Evolutionary conservation across 2,797 vertebrate genomes (phyloP), one percentile per base, ranked within the genome.

Genomic region (Pyrocephalus nanus): DNA sequence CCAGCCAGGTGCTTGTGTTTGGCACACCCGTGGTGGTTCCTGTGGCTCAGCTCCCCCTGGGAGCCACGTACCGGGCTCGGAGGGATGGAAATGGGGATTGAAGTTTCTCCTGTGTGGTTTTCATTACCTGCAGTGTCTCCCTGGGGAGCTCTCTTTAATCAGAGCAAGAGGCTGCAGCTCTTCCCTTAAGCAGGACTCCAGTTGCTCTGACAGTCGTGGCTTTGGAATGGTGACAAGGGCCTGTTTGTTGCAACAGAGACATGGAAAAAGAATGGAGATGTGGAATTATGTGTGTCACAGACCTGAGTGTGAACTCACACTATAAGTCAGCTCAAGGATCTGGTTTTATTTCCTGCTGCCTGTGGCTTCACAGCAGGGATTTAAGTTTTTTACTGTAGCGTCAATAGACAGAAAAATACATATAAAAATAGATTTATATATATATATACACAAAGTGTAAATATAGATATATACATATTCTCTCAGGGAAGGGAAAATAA

Each of bases 171-270:
- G 65, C 29, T 97, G 97, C 42, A 99, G 97, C 92, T 99, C 98
- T 89, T 97, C 97, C 87, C 93, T 97, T 65, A 98, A 89, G 76
- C 98, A 98, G 66, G 86, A 94, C 87, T 99, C 98, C 85, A 99
- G 95, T 45, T 98, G 96, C 90, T 98, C 93, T 50, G 98, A 96
- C 74, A 98, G 96, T 47, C 51, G 93, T 12, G 98, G 98, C 93
- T 98, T 99, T 91, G 97, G 97, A 34, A 94, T 38, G 12, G 91
- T 72, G 25, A 94, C 65, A 40, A 91, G 64, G 77, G 96, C 79
- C 47, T 97, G 91, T 83, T 78, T 83, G 40, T 48, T 96, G 57
- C 92, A 95, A 61, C 74, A 87, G 86, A 92, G 88, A 77, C 66
- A 60, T 2, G 55, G 64, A 54, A 74, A 43, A 91, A 66, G 38